Conservation (phyloP, 2,888 invertebrate species). For the Apodemia zela region DNA sequence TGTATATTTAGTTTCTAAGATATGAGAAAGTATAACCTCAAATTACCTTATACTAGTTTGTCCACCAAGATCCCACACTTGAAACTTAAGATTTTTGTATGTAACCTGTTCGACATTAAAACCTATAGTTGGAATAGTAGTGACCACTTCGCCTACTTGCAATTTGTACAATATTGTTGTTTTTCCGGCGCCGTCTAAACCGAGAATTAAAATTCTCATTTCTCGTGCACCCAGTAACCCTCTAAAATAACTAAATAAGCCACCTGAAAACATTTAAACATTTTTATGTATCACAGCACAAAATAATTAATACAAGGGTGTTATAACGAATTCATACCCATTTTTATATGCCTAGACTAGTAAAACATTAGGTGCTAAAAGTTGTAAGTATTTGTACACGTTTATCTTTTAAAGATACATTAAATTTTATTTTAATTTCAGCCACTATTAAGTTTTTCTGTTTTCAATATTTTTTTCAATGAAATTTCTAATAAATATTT, state of each 20-base stretch:
- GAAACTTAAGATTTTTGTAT: slow-evolving; percentile 99
- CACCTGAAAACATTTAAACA: slow-evolving; percentile 83
- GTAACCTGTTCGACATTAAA: slow-evolving; percentile 99
- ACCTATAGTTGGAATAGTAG: slow-evolving; percentile 98
- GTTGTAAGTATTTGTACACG: neutral
- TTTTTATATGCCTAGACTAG: slow-evolving; percentile 57
- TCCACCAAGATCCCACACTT: slow-evolving; percentile 99
- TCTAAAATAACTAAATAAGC: slow-evolving; percentile 97
- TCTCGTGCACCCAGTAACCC: slow-evolving; percentile 97
- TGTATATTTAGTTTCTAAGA: neutral
- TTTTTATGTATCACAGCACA: neutral
- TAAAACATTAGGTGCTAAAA: slow-evolving; percentile 60
- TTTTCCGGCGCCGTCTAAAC: slow-evolving; percentile 99
- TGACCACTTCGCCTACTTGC: slow-evolving; percentile 99
- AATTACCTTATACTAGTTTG: slow-evolving; percentile 97
- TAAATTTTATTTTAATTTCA: slow-evolving; percentile 19
- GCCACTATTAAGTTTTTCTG: neutral
- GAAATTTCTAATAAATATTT: slow-evolving; percentile 31
- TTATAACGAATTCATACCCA: slow-evolving; percentile 54
- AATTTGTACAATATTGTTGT: slow-evolving; percentile 98
- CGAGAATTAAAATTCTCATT: slow-evolving; percentile 98
- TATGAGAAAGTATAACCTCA: slow-evolving; percentile 25
- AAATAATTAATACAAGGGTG: neutral
- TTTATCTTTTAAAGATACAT: slow-evolving; percentile 26
- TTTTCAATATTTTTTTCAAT: neutral